Percentiles rank a stretch among this genome's conserved stretches.
These are phyloP conservation scores for Sipunculus nudus DNA, from an alignment of 2,888 invertebrate genomes.

Conservation along the genomic window DNA sequence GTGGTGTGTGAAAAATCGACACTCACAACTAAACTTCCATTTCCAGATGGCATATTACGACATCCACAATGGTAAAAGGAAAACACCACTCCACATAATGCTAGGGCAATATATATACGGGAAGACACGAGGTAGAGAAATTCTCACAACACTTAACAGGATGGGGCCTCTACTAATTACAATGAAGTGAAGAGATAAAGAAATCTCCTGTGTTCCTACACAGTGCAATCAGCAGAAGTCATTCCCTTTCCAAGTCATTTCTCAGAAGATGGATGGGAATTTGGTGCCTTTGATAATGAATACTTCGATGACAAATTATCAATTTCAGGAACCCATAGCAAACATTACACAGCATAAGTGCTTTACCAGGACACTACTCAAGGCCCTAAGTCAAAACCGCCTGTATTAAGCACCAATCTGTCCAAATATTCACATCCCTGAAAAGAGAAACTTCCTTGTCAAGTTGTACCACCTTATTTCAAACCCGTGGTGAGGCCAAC, in stretches of 20 bases:
- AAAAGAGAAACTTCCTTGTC: constrained; percentile 1
- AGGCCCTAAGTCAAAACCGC: neutral
- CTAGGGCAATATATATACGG: no score
- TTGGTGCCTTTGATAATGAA: neutral
- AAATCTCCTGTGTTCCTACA: no score
- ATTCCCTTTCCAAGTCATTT: neutral
- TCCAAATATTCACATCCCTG: neutral
- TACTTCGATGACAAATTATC: neutral
- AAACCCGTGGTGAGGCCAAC: constrained; percentile 1
- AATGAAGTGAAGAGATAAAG: no score
- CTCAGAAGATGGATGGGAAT: neutral
- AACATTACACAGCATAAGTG: neutral
- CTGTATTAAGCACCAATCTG: neutral
- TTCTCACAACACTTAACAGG: no score
- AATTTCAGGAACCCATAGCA: constrained; percentile 2
- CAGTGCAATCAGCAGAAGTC: neutral
- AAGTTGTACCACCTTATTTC: neutral
- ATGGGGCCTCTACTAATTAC: no score
- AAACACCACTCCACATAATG: no score
- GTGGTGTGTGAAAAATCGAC: no score
- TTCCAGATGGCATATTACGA: no score
- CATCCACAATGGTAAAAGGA: no score
- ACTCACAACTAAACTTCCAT: no score
- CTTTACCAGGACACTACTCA: constrained; percentile 1
- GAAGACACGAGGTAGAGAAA: no score